These are phyloP conservation scores for Scyliorhinus canicula DNA, from an alignment of 2,797 vertebrate genomes.

Conservation along the genomic window DNA sequence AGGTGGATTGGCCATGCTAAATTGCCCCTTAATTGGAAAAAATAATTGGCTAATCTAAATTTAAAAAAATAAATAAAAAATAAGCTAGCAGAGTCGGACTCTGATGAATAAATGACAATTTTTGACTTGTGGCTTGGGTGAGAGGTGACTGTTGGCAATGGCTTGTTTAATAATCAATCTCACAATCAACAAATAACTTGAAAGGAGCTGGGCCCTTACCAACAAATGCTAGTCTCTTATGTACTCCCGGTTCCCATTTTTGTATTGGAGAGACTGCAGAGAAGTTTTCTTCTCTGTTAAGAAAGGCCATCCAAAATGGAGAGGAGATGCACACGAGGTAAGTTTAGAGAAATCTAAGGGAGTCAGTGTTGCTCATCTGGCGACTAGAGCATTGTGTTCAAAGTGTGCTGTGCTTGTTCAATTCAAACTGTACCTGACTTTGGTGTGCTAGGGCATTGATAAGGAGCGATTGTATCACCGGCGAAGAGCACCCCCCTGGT, in stretches of 20 bases:
- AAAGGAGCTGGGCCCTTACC: not conserved
- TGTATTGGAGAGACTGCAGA: not conserved
- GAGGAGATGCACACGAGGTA: not conserved
- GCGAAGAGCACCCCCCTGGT: too few relatives aligned
- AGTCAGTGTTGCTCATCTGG: not conserved
- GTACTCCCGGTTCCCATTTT: not conserved
- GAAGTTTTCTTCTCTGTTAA: too few relatives aligned
- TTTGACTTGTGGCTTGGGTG: not conserved
- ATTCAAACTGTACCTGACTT: not conserved
- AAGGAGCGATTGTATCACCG: not conserved
- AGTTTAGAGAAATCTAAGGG: not conserved
- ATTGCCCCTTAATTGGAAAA: too few relatives aligned
- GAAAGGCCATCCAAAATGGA: not conserved
- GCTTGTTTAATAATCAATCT: not conserved
- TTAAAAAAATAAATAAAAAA: not conserved
- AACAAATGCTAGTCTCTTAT: not conserved
- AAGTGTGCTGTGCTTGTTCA: not conserved
- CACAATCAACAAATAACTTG: not conserved
- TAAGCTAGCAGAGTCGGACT: not conserved
- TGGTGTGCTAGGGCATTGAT: not conserved
- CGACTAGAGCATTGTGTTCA: not conserved
- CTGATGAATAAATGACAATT: not conserved
- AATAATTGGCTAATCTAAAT: too few relatives aligned
- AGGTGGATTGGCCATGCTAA: too few relatives aligned
- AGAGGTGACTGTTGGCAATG: not conserved